Base-by-base conservation (phyloP, 2,797 vertebrate genomes). In the Mus caroli region DNA sequence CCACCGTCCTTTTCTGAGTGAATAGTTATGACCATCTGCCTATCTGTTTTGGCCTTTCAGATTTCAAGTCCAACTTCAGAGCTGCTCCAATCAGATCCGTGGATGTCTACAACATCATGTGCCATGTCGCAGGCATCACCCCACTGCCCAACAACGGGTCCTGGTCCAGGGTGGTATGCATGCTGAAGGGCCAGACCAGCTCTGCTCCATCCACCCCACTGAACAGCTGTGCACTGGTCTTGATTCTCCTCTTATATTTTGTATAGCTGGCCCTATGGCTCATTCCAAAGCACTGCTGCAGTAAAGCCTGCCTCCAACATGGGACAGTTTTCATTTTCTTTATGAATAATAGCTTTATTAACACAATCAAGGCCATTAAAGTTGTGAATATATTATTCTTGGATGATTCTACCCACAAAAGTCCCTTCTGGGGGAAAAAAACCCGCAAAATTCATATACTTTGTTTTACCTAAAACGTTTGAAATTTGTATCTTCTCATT, bases 71-170 rank as follows among this genome's bases (percentile, higher is more conserved):
- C 95, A 99, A 99, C 96, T 98, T 99, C 97, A 98, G 95, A 73
- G 99, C 99, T 0, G 98, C 99, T 78, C 99, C 99, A 8, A 99
- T 99, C 96, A 98, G 98, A 95, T 95, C 99, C 0, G 99, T 99
- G 95, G 99, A 99, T 15, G 95, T 99, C 97, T 99, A 99, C 97
- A 99, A 99, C 37, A 3, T 99, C 93, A 99, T 99, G 99, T 99
- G 99, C 98, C 94, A 97, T 9, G 98, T 98, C 22, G 92, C 99
- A 43, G 99, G 98, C 88, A 97, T 99, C 43, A 52, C 98, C 34
- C 99, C 99, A 0, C 98, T 99, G 97, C 99, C 99, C 93, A 99
- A 99, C 98, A 99, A 99, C 0, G 99, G 99, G 54, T 99, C 99
- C 90, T 99, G 99, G 99, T 99, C 99, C 93, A 98, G 99, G 88